Percentiles rank a stretch among this genome's conserved stretches.
These are phyloP conservation scores for Brachionus manjavacas DNA, from an alignment of 1,140 invertebrate species.

Conservation along the genomic window DNA sequence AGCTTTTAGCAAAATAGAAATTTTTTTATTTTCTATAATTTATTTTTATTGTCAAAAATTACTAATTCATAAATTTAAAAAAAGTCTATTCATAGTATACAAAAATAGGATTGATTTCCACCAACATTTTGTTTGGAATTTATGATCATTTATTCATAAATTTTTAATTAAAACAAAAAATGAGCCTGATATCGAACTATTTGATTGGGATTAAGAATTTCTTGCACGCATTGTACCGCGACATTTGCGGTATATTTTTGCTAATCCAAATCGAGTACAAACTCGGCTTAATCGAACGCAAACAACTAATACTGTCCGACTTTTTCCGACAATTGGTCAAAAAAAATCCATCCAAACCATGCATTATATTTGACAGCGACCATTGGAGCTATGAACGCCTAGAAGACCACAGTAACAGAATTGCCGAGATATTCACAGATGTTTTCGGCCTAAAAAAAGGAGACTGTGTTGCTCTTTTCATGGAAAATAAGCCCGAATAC, in stretches of 20 bases:
- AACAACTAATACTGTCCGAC: neutral
- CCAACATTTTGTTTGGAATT: neutral
- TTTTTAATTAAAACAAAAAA: neutral
- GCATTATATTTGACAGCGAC: neutral
- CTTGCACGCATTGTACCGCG: neutral
- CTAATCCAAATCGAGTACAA: neutral
- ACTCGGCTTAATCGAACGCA: neutral
- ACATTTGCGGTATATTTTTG: neutral
- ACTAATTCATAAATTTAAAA: neutral
- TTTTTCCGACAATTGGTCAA: neutral
- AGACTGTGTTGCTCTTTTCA: constrained; percentile 75
- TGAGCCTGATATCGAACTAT: neutral
- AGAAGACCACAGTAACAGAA: neutral
- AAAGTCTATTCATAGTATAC: neutral
- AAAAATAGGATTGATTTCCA: neutral
- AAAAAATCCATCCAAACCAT: neutral
- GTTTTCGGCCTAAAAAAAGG: constrained; percentile 53
- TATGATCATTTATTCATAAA: neutral
- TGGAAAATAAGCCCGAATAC: constrained; percentile 77
- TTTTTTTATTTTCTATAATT: neutral
- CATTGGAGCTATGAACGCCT: neutral
- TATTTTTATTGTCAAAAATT: neutral
- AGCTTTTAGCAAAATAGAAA: neutral
- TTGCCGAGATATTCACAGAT: neutral
- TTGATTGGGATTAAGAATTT: neutral